phyloP scores from a whole-genome alignment of 2,113 vertebrate species.

The Lasiurus cinereus region DNA sequence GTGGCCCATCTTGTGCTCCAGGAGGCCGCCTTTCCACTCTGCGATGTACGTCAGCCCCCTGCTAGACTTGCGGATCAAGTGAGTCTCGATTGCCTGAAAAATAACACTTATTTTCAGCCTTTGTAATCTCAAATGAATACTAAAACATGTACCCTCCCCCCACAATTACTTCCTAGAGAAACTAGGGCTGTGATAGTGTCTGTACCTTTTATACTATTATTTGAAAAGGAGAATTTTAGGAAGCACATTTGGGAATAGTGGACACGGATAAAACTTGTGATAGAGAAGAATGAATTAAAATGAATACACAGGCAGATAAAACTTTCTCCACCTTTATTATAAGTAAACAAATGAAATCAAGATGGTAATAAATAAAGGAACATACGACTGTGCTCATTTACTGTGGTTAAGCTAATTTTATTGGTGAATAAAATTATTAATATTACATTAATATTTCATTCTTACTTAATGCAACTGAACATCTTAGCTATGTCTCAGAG shows the following conservation, averaged over 20 bases:
- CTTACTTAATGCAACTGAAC: conserved; percentile 71
- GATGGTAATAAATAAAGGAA: neutral
- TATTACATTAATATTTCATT: conserved; percentile 71
- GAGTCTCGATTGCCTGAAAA: conserved; percentile 95
- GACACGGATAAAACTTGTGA: neutral
- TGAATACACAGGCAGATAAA: neutral
- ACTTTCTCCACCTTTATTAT: conserved; percentile 46
- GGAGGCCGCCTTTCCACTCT: conserved; percentile 98
- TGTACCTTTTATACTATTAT: neutral
- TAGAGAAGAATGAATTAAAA: conserved; percentile 52
- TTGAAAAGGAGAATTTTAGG: neutral
- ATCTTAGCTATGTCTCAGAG: conserved; percentile 71
- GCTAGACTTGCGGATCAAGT: conserved; percentile 95
- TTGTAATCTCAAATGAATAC: neutral
- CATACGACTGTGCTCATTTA: conserved; percentile 58
- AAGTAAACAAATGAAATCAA: conserved; percentile 69
- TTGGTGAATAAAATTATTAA: conserved; percentile 10
- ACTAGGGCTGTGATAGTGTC: neutral
- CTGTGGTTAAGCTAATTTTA: conserved; percentile 75
- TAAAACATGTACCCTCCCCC: neutral
- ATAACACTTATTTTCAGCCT: neutral
- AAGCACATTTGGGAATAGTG: neutral
- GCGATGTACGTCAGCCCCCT: conserved; percentile 97
- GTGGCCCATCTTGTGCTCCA: conserved; percentile 99
- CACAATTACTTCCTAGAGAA: neutral